Evolutionary conservation across 2,113 vertebrate species (phyloP).

Genomic region (Myrmecobius fasciatus): DNA sequence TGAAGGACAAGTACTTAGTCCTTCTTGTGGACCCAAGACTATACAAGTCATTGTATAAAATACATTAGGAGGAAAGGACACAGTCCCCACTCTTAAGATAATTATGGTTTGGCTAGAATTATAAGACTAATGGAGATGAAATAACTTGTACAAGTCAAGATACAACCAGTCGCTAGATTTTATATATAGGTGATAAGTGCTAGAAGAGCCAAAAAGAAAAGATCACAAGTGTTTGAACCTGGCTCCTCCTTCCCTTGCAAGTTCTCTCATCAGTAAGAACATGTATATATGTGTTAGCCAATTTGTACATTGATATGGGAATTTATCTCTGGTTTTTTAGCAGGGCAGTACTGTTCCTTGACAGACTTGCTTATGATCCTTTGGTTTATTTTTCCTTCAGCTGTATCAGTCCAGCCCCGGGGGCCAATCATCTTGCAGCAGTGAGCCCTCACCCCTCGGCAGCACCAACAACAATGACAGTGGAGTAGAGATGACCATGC

Average conservation of each 20-base stretch:
- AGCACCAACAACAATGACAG: conserved; percentile 98
- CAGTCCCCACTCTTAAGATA: not conserved
- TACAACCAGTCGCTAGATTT: not conserved
- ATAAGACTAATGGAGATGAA: not conserved
- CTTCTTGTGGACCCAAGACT: not conserved
- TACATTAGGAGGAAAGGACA: not conserved
- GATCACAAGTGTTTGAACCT: not conserved
- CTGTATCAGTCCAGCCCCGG: conserved; percentile 97
- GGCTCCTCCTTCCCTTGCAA: not conserved
- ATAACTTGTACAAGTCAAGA: not conserved
- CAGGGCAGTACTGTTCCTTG: not conserved
- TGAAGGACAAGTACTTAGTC: not conserved
- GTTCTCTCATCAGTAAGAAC: not conserved
- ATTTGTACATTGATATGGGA: not conserved
- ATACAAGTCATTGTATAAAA: not conserved
- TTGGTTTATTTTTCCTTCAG: conserved; percentile 80
- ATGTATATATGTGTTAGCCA: not conserved
- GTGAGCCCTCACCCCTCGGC: conserved; percentile 96
- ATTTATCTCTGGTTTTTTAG: not conserved
- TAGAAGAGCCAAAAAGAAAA: not conserved
- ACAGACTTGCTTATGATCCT: not conserved
- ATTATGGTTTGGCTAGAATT: not conserved
- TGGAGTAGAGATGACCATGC: conserved; percentile 96
- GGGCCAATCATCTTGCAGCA: conserved; percentile 98
- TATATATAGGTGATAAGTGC: not conserved